Evolutionary conservation across 2,888 invertebrate species (phyloP).

Genomic region (Chironomus riparius): DNA sequence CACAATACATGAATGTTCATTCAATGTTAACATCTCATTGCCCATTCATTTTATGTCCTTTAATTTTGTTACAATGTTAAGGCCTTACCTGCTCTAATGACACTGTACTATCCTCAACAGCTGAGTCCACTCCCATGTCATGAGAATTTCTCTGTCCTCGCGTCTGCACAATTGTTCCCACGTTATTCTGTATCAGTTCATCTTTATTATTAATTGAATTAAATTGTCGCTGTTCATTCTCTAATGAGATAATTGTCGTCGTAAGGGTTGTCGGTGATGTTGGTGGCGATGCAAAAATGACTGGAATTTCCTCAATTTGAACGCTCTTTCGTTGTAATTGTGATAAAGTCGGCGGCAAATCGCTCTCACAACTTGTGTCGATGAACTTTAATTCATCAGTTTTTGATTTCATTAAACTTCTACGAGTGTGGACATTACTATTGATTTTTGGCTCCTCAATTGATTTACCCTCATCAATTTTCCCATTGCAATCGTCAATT

Average conservation of each 20-base stretch:
- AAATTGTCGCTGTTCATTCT: background rate
- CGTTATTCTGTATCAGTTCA: too few species aligned
- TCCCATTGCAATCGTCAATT: constrained; percentile 41
- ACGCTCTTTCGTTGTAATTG: constrained; percentile 24
- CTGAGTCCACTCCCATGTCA: constrained; percentile 28
- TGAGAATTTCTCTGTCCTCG: background rate
- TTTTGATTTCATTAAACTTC: background rate
- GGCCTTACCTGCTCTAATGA: constrained; percentile 30
- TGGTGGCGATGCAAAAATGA: background rate
- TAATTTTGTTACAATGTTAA: background rate
- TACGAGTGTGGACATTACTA: background rate
- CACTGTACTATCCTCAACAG: constrained; percentile 29
- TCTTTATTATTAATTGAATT: background rate
- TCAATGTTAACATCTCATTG: too few species aligned
- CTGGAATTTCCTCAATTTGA: background rate
- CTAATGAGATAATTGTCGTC: constrained; percentile 7
- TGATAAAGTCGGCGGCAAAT: constrained; percentile 32
- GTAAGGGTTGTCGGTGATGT: background rate
- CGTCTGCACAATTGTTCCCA: background rate
- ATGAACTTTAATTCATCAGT: constrained; percentile 38
- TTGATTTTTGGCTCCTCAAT: constrained; percentile 9
- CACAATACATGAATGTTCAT: too few species aligned
- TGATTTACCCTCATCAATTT: constrained; percentile 1
- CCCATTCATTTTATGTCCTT: background rate
- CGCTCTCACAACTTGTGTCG: constrained; percentile 37